Base-by-base conservation (phyloP, 2,888 invertebrate species). In the Augochlorella aurata region DNA sequence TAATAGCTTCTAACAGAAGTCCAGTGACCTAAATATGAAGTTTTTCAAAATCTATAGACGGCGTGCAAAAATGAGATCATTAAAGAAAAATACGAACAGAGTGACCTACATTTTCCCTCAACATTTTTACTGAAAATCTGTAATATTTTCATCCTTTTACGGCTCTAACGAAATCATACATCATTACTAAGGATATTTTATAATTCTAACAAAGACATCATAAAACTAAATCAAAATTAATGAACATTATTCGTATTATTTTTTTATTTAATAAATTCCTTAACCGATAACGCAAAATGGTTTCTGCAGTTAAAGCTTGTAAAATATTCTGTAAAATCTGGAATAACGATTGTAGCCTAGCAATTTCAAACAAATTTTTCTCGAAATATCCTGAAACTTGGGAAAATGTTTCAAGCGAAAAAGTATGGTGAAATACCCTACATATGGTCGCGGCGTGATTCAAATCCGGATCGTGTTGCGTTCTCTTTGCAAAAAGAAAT, bases 401-500 rank as follows among this genome's bases (percentile, higher is more conserved):
- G 65, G 65, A 65, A 44, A 65, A 65, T 65, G n/a, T 65, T 18
- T 65, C n/a, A 44, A 65, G 12, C 44, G n/a, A 21, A 12, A 65
- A 65, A 44, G 38, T 65, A n/a, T n/a, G 12, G 44, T 12, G 44
- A 12, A n/a, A 65, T 12, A n/a, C 44, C 1, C n/a, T 44, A n/a
- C 44, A 44, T 65, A 65, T 61, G 29, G 14, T 61, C 61, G 29
- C 61, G 16, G 29, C 80, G 73, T 73, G 69, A 52, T 77, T 68
- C 68, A 54, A 68, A 68, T 69, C 65, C 21, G 49, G 58, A 63
- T 72, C 47, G 16, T 49, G 73, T 78, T 65, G 45, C 69, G 69
- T 69, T 38, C 45, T 72, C 47, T 79, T 61, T 50, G 76, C 65
- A 65, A 44, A 45, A 67, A 74, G 58, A 74, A 47, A 16, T 81